phyloP scores from a whole-genome alignment of 2,797 vertebrate genomes.

The Mus caroli region DNA sequence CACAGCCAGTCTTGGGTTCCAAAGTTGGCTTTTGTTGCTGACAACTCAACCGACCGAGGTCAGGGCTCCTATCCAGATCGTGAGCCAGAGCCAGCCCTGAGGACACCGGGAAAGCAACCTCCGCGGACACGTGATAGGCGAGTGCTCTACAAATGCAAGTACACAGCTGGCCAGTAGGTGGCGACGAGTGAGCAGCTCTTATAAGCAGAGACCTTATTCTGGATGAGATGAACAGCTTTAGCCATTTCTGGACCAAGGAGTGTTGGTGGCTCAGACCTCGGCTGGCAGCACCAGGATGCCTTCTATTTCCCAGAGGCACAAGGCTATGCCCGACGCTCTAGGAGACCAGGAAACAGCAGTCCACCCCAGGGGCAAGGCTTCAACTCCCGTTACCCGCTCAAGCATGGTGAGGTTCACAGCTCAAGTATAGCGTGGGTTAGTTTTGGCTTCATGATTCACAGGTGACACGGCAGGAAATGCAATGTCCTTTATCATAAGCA shows the following conservation, averaged over 20 bases:
- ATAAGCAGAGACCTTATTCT: conserved; percentile 41
- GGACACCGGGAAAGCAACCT: background rate
- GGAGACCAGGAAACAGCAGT: background rate
- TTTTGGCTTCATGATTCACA: background rate
- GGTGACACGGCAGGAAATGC: background rate
- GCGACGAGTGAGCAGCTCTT: conserved; percentile 4
- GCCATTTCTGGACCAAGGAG: background rate
- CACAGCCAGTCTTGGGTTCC: background rate
- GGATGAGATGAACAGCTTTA: background rate
- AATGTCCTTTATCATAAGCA: background rate
- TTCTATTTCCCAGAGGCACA: conserved; percentile 7
- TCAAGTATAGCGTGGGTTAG: background rate
- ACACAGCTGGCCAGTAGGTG: conserved; percentile 25
- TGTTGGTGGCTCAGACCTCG: background rate
- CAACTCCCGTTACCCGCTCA: background rate
- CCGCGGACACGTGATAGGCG: background rate
- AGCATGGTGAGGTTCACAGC: background rate
- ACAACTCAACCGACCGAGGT: background rate
- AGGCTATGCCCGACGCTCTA: background rate
- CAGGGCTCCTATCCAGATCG: background rate
- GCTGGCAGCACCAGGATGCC: background rate
- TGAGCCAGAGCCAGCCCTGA: background rate
- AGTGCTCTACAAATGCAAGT: background rate
- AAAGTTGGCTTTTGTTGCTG: background rate
- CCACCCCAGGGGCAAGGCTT: background rate